Evolutionary conservation across 2,888 invertebrate species (phyloP), one percentile per base, ranked within the genome.

Genomic region (Cosmia pyralina): DNA sequence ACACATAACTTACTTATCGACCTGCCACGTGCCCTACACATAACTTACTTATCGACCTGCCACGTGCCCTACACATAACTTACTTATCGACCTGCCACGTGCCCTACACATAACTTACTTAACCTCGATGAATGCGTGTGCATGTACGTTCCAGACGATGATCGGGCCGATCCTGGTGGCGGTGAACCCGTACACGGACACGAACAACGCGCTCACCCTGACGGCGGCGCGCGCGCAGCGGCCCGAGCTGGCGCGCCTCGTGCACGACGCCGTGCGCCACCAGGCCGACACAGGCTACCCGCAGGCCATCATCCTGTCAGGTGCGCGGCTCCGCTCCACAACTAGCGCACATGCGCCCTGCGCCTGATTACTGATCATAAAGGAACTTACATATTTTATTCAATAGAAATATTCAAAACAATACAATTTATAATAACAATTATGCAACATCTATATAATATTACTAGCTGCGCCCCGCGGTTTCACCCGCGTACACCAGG

Each of bases 201-300:
- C 98, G 79, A 97, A 98, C 82, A 99, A 99, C 96, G 98, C 99
- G 75, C 96, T 99, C 90, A 99, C 99, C 82, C 96, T 99, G 92
- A 97, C 98, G 89, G 98, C 98, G 83, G 96, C 95, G 90, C 98
- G 89, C 96, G 98, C 92, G 96, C 98, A 90, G 96, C 97, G 98
- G 85, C 97, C 98, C n/a, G 98, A 98, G 93, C 96, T 99, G 85
- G 97, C 98, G 92, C 97, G 98, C 92, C 98, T 99, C 71, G 98
- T 99, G 72, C 98, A 98, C 94, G 98, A 98, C 96, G 98, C 99
- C 64, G 98, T 99, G 86, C 97, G 98, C 82, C 99, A 99, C 95
- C 99, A 99, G 95, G 98, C 98, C 72, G 99, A 99, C 96, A 98
- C 98, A 83, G 99, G 99, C 86, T 99, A 99, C 95, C 99, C 99